Conservation (phyloP, 2,888 invertebrate genomes). For the Stegophylla sp. region DNA sequence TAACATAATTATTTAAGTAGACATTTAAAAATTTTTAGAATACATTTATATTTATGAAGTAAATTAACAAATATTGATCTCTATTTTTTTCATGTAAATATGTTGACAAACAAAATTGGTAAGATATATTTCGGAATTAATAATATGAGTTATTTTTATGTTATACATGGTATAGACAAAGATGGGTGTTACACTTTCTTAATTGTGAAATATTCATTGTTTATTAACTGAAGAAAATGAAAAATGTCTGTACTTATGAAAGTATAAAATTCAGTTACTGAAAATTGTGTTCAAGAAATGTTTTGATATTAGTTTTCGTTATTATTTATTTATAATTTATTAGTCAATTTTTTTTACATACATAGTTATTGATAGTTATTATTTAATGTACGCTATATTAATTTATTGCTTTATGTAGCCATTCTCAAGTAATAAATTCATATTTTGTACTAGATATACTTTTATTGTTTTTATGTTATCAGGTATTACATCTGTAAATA, state of each 20-base stretch:
- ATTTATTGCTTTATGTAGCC: conserved; percentile 38
- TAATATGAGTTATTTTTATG: too few species aligned
- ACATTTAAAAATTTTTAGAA: too few species aligned
- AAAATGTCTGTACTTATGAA: neutral
- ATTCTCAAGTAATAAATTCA: conserved; percentile 47
- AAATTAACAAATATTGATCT: too few species aligned
- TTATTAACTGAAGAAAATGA: neutral
- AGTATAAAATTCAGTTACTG: neutral
- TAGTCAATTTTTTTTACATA: conserved; percentile 34
- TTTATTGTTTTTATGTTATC: too few species aligned
- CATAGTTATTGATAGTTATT: neutral
- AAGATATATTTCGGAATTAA: too few species aligned
- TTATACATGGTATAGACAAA: too few species aligned
- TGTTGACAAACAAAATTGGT: too few species aligned
- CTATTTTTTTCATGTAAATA: too few species aligned
- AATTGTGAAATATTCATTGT: neutral
- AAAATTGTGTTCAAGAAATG: conserved; percentile 50
- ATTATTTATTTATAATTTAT: conserved; percentile 44
- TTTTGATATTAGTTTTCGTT: conserved; percentile 49
- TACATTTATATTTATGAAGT: too few species aligned
- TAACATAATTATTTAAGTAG: too few species aligned
- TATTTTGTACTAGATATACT: conserved; percentile 5
- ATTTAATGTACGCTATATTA: neutral
- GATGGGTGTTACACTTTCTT: too few species aligned
- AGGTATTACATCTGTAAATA: too few species aligned